A percentile compares a stretch with the other conserved stretches of the same genome.
phyloP scores from a whole-genome alignment of 2,888 invertebrate species.

The Mimumesa dahlbomi region DNA sequence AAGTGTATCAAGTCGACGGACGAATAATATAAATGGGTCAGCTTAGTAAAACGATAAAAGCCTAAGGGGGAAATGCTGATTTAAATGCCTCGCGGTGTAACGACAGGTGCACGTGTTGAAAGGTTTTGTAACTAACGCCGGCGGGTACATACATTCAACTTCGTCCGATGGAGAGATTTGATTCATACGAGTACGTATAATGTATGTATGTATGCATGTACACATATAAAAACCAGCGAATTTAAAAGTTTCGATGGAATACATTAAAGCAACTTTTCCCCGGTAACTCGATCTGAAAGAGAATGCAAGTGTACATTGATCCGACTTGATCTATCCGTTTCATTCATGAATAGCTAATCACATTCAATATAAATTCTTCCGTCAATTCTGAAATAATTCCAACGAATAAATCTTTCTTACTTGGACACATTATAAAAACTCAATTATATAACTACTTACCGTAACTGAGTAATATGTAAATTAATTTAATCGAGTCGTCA shows the following conservation, averaged over 20 bases:
- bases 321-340: not conserved
- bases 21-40: conserved; percentile 39
- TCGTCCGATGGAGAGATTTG: conserved; percentile 25
- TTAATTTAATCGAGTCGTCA: too few relatives aligned
- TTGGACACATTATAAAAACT: too few relatives aligned
- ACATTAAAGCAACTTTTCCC: conserved; percentile 3
- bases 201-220: too few relatives aligned
- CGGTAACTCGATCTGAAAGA: conserved; percentile 1
- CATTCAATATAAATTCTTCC: not conserved
- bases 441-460: too few relatives aligned
- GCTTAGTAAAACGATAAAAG: conserved; percentile 1
- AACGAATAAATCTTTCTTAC: too few relatives aligned
- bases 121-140: conserved; percentile 43
- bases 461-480: too few relatives aligned
- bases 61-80: conserved; percentile 30
- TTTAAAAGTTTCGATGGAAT: not conserved
- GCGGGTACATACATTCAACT: conserved; percentile 27
- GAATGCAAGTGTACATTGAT: conserved; percentile 12
- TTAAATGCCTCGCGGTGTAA: conserved; percentile 37
- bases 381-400: too few relatives aligned
- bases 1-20: too few relatives aligned
- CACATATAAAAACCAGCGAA: not conserved
- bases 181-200: too few relatives aligned
- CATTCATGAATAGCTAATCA: not conserved
- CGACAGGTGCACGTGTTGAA: conserved; percentile 46